Evolutionary conservation across 2,888 invertebrate genomes (phyloP).

Genomic region (Apotomis betuletana): DNA sequence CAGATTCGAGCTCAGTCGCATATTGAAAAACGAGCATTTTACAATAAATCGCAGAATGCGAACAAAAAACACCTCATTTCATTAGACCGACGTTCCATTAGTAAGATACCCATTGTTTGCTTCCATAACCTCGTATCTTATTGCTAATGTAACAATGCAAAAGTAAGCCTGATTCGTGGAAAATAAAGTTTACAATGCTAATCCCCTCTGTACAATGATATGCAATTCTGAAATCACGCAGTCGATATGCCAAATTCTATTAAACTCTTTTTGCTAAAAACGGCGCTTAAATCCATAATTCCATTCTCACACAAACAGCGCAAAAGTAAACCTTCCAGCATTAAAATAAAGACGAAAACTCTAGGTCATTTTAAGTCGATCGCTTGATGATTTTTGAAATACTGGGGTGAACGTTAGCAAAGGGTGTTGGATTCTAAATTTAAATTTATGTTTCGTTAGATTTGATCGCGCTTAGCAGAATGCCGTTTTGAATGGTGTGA

Average conservation of each 20-base stretch:
- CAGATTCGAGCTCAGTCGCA: constrained; percentile 56
- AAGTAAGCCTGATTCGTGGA: not conserved
- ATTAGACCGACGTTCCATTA: constrained; percentile 78
- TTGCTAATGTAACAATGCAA: not conserved
- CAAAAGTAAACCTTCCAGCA: constrained; percentile 14
- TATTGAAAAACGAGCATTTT: constrained; percentile 73
- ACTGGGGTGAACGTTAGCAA: constrained; percentile 62
- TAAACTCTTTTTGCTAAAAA: constrained; percentile 69
- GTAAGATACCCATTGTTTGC: constrained; percentile 57
- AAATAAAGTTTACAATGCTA: constrained; percentile 1
- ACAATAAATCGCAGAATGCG: constrained; percentile 72
- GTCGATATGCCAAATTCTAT: constrained; percentile 74
- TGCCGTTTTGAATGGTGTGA: constrained; percentile 68
- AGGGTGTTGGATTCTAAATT: constrained; percentile 78
- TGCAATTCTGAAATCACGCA: constrained; percentile 1
- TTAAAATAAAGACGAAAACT: constrained; percentile 6
- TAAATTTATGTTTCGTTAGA: constrained; percentile 83
- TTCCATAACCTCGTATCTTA: constrained; percentile 14
- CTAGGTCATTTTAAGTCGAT: constrained; percentile 33
- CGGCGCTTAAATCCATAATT: constrained; percentile 50
- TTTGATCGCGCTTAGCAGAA: constrained; percentile 79
- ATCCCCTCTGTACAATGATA: not conserved
- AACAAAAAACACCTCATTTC: constrained; percentile 76
- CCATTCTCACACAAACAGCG: constrained; percentile 19
- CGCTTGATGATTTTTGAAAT: constrained; percentile 62